A percentile compares a stretch with the other conserved stretches of the same genome.
These are phyloP conservation scores for Platyrinchus mystaceus DNA, from an alignment of 2,797 vertebrate species.

Conservation along the genomic window DNA sequence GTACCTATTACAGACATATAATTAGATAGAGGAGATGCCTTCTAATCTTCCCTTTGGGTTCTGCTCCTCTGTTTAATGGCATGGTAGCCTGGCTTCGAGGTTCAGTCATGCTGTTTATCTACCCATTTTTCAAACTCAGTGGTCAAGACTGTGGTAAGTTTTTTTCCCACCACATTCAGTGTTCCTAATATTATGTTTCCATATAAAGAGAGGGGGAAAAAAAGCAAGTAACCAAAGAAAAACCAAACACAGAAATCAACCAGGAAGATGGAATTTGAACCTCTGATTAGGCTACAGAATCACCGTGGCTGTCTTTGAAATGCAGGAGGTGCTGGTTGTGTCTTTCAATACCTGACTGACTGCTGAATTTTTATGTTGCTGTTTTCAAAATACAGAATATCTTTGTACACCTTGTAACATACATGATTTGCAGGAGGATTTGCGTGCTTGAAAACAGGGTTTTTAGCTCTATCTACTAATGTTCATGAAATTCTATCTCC, in stretches of 20 bases:
- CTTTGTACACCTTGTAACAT: neutral
- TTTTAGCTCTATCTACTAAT: neutral
- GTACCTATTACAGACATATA: neutral
- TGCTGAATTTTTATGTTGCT: neutral
- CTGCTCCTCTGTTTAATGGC: neutral
- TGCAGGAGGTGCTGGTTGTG: neutral
- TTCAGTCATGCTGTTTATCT: neutral
- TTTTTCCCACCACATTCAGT: neutral
- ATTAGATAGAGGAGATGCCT: neutral
- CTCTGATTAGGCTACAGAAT: neutral
- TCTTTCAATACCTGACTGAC: neutral
- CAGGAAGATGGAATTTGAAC: neutral
- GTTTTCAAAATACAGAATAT: neutral
- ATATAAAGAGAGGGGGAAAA: neutral
- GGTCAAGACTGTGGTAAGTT: neutral
- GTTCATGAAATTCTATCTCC: neutral
- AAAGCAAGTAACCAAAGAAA: neutral
- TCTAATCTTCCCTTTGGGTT: neutral
- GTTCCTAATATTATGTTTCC: neutral
- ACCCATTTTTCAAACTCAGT: neutral
- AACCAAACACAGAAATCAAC: neutral
- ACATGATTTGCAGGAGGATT: neutral
- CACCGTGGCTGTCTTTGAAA: neutral
- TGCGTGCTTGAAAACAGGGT: neutral
- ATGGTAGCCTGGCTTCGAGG: neutral